Evolutionary conservation across 1,140 invertebrate genomes (phyloP).

Genomic region (Idris sp.): DNA sequence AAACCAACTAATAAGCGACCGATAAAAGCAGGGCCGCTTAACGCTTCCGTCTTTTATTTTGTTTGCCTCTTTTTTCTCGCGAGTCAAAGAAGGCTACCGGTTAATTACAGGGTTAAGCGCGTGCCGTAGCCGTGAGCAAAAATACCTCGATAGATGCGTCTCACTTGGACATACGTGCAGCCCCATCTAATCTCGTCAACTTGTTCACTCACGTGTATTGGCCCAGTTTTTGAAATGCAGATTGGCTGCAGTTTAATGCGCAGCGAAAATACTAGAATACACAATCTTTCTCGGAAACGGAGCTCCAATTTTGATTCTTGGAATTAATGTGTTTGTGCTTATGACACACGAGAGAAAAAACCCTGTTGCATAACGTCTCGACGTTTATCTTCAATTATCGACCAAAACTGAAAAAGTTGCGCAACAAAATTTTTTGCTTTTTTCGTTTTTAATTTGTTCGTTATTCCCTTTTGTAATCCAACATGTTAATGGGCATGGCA

Average conservation of each 20-base stretch:
- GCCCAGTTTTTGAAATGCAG: conserved; percentile 40
- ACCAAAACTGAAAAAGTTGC: neutral
- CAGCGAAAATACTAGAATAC: conserved; percentile 3
- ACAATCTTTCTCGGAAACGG: conserved; percentile 31
- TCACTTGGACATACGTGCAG: conserved; percentile 61
- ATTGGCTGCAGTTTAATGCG: conserved; percentile 32
- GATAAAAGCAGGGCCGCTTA: conserved; percentile 74
- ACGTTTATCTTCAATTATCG: conserved; percentile 34
- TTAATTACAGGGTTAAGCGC: conserved; percentile 77
- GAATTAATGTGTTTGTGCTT: conserved; percentile 27
- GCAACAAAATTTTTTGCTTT: too few species aligned
- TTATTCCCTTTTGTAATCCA: conserved; percentile 18
- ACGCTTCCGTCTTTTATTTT: conserved; percentile 55
- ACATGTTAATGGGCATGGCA: conserved; percentile 4
- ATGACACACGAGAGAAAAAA: conserved; percentile 21
- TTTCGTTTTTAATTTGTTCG: conserved; percentile 1
- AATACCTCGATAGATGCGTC: conserved; percentile 73
- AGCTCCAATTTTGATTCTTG: conserved; percentile 18
- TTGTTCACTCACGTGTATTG: conserved; percentile 10
- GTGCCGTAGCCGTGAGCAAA: conserved; percentile 62
- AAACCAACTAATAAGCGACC: conserved; percentile 77
- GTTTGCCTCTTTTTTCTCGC: conserved; percentile 63
- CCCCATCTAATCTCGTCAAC: conserved; percentile 8
- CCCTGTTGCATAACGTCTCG: conserved; percentile 17
- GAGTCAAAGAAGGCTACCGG: conserved; percentile 77